phyloP scores from a whole-genome alignment of 1,140 invertebrate species.

The Zaprionus davidi region DNA sequence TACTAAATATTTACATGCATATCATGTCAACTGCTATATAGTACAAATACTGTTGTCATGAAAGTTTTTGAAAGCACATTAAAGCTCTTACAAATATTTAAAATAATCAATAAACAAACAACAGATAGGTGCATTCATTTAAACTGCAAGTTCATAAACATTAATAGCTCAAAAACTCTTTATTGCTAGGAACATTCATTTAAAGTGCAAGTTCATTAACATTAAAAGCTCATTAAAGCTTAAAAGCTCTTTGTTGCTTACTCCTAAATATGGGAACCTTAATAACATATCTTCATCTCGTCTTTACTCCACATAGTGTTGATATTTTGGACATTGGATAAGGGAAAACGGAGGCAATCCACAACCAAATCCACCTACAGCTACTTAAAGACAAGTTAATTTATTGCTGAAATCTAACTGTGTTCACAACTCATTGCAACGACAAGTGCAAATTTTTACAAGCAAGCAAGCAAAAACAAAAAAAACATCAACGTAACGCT shows the following conservation, averaged over 20 bases:
- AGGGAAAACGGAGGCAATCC: constrained; percentile 24
- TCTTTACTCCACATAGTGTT: constrained; percentile 10
- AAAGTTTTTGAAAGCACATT: too few species aligned
- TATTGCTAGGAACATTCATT: too few species aligned
- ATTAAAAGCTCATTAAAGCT: neutral
- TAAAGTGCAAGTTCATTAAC: neutral
- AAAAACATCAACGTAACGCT: constrained; percentile 12
- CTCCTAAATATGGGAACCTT: neutral
- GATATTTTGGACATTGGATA: constrained; percentile 16
- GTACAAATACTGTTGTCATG: too few species aligned
- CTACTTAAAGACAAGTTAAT: constrained; percentile 39
- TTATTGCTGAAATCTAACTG: constrained; percentile 52
- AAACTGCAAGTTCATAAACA: too few species aligned
- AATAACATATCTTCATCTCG: neutral
- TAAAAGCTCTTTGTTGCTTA: neutral
- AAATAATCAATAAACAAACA: too few species aligned
- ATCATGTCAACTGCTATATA: too few species aligned
- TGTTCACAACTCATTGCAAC: constrained; percentile 50
- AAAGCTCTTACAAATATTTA: too few species aligned
- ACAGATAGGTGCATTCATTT: too few species aligned
- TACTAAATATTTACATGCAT: too few species aligned
- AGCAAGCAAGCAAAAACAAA: constrained; percentile 12
- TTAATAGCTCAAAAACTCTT: too few species aligned
- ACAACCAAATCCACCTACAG: constrained; percentile 30
- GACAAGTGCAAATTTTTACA: constrained; percentile 49